phyloP scores from a whole-genome alignment of 2,113 vertebrate genomes.

The Excalfactoria chinensis region DNA sequence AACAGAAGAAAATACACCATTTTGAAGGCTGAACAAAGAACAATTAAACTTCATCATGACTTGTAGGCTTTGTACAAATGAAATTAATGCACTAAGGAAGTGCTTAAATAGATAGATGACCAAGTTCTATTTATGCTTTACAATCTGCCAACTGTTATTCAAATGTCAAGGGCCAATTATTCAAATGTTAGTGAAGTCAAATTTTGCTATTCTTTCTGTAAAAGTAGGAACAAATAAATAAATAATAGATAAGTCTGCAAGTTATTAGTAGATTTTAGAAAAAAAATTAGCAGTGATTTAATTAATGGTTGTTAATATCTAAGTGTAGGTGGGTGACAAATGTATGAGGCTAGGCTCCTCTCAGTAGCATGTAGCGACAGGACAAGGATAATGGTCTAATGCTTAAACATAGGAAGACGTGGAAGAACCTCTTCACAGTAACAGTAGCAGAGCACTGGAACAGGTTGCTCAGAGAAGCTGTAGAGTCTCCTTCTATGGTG shows the following conservation, averaged over 20 bases:
- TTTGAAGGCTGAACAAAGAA: background rate
- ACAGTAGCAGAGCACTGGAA: too few relatives aligned
- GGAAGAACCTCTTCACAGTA: too few relatives aligned
- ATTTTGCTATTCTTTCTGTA: background rate
- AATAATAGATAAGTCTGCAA: background rate
- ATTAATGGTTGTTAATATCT: too few relatives aligned
- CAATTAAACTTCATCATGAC: background rate
- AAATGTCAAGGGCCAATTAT: background rate
- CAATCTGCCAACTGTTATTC: background rate
- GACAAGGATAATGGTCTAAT: too few relatives aligned
- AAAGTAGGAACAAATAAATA: background rate
- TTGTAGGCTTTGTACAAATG: fast-evolving
- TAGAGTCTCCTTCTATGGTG: too few relatives aligned
- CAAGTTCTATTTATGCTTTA: background rate
- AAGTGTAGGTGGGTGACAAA: too few relatives aligned
- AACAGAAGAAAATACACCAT: background rate
- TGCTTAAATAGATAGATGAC: background rate
- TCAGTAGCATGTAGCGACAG: too few relatives aligned
- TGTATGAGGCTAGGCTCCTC: too few relatives aligned
- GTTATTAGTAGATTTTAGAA: background rate
- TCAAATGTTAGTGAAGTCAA: background rate
- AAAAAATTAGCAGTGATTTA: background rate
- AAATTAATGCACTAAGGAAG: background rate
- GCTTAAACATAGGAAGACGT: too few relatives aligned
- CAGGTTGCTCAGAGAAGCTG: too few relatives aligned